Evolutionary conservation across 1,140 invertebrate genomes (phyloP).

Genomic region (Macrobrachium rosenbergii): DNA sequence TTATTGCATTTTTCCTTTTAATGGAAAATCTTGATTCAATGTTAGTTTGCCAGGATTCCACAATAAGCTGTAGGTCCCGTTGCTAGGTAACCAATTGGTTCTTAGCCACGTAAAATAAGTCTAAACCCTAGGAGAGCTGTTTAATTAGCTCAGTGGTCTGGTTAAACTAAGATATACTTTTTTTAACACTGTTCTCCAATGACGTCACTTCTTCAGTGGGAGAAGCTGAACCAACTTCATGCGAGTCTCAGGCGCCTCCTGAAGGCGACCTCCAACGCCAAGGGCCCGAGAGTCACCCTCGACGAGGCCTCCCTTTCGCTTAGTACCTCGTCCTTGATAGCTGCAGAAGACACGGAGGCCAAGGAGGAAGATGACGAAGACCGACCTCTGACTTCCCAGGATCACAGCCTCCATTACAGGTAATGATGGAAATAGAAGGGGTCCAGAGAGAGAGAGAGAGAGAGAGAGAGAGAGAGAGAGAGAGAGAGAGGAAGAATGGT

Average conservation of each 20-base stretch:
- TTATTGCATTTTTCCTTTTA: no score
- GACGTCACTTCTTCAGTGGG: neutral
- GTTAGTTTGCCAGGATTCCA: no score
- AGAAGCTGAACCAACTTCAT: slow-evolving; percentile 50
- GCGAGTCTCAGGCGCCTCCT: slow-evolving; percentile 26
- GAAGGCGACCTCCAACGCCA: slow-evolving; percentile 32
- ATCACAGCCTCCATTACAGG: slow-evolving; percentile 46
- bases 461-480: neutral
- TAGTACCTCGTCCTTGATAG: slow-evolving; percentile 15
- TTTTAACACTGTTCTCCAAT: neutral
- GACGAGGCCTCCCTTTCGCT: slow-evolving; percentile 28
- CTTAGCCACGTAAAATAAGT: no score
- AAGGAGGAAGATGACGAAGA: slow-evolving; percentile 46
- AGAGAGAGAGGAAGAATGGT: neutral
- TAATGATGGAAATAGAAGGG: neutral
- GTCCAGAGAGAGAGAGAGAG: slow-evolving; percentile 1
- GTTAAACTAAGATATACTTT: no score
- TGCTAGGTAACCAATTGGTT: no score
- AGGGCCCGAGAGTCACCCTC: slow-evolving; percentile 41
- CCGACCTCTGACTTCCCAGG: slow-evolving; percentile 14
- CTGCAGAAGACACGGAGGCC: neutral
- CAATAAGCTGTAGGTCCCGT: no score
- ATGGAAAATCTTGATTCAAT: no score
- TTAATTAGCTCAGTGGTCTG: no score
- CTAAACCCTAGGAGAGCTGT: no score